Evolutionary conservation across 2,888 invertebrate genomes (phyloP).

Genomic region (Heliconius charithonia): DNA sequence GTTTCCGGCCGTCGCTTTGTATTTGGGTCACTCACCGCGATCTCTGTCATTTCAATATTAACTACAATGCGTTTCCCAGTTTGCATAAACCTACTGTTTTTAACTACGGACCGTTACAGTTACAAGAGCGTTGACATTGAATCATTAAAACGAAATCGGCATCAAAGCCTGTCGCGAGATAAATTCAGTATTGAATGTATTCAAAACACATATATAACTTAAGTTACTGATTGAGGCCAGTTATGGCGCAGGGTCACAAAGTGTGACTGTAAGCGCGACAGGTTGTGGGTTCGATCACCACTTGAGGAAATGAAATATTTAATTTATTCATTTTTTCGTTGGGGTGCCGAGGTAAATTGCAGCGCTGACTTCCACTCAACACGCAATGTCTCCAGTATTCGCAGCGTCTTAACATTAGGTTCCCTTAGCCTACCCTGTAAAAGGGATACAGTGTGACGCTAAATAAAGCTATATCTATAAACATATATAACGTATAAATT

Average conservation of each 20-base stretch:
- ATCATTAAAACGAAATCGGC: conserved; percentile 17
- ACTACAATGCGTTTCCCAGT: conserved; percentile 64
- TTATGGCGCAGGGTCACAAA: too few relatives aligned
- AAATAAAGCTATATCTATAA: too few relatives aligned
- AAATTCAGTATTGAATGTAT: conserved; percentile 14
- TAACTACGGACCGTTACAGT: conserved; percentile 33
- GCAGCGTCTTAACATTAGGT: too few relatives aligned
- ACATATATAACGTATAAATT: background rate
- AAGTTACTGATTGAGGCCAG: background rate
- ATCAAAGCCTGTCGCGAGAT: background rate
- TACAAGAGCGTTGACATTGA: conserved; percentile 43
- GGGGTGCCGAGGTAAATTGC: too few relatives aligned
- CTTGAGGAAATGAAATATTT: too few relatives aligned
- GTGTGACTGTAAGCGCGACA: too few relatives aligned
- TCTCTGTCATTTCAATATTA: conserved; percentile 79
- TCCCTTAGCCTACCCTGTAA: too few relatives aligned
- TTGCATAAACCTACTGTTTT: conserved; percentile 55
- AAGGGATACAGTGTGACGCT: too few relatives aligned
- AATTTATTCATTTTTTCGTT: too few relatives aligned
- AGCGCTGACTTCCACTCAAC: too few relatives aligned
- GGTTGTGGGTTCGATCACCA: too few relatives aligned
- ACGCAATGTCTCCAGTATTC: too few relatives aligned
- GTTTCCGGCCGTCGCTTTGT: conserved; percentile 79
- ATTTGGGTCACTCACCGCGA: conserved; percentile 83
- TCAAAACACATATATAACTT: background rate